phyloP scores from a whole-genome alignment of 1,140 invertebrate species.

The Drosophila leontia region DNA sequence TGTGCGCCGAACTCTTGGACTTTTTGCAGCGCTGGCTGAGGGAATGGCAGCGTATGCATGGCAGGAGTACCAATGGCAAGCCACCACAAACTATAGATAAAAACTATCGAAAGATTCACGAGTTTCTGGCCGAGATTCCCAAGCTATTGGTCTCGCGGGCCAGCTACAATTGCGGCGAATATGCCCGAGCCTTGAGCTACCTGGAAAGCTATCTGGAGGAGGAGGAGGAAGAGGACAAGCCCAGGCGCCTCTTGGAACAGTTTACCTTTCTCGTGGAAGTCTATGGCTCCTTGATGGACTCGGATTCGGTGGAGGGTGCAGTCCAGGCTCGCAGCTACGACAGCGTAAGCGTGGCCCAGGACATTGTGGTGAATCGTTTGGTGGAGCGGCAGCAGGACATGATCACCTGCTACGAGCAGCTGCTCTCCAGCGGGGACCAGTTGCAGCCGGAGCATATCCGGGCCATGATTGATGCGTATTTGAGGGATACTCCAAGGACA shows the following conservation, averaged over 20 bases:
- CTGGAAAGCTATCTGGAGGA: constrained; percentile 89
- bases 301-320: constrained; percentile 91
- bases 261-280: constrained; percentile 89
- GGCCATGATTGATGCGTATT: constrained; percentile 89
- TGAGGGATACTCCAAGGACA: constrained; percentile 91
- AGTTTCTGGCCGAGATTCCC: constrained; percentile 87
- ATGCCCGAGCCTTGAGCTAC: constrained; percentile 90
- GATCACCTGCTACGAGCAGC: constrained; percentile 90
- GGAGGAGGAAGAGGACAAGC: constrained; percentile 81
- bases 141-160: constrained; percentile 89
- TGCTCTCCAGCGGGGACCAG: constrained; percentile 86
- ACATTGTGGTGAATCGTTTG: constrained; percentile 90
- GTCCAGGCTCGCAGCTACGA: constrained; percentile 88
- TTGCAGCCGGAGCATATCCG: constrained; percentile 76
- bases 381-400: constrained; percentile 91
- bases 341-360: constrained; percentile 88
- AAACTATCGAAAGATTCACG: constrained; percentile 83
- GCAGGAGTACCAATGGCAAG: constrained; percentile 57
- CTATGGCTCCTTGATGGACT: constrained; percentile 91
- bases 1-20: constrained; percentile 90
- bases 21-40: constrained; percentile 90
- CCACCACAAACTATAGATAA: constrained; percentile 60
- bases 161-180: constrained; percentile 90
- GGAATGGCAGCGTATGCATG: constrained; percentile 86
- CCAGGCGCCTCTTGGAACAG: constrained; percentile 87